Evolutionary conservation across 2,888 invertebrate species (phyloP).

Genomic region (Serripes groenlandicus): DNA sequence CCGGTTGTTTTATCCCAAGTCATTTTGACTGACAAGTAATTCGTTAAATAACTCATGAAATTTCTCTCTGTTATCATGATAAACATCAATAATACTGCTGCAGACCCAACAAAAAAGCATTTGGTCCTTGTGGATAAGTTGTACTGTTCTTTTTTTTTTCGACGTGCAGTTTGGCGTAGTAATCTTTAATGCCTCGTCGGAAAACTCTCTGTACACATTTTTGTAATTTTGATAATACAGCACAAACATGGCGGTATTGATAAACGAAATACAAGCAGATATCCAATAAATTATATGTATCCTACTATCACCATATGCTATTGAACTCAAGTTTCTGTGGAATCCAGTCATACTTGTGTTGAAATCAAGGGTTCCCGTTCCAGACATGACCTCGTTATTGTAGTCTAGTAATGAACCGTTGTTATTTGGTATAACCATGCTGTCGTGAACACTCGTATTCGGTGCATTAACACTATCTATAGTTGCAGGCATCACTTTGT

Average conservation of each 20-base stretch:
- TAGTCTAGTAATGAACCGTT: too few species aligned
- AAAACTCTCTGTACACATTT: not conserved
- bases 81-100: constrained; percentile 1
- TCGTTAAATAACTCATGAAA: not conserved
- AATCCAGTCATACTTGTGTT: too few species aligned
- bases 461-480: too few species aligned
- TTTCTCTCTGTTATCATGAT: not conserved
- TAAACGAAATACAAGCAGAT: not conserved
- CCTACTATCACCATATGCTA: not conserved
- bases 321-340: too few species aligned
- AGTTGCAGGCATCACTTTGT: too few species aligned
- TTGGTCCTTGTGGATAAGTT: not conserved
- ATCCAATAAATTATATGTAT: not conserved
- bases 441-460: too few species aligned
- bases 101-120: not conserved
- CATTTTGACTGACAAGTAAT: not conserved
- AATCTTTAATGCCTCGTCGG: not conserved
- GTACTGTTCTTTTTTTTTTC: not conserved
- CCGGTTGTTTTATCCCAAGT: not conserved
- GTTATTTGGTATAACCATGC: too few species aligned
- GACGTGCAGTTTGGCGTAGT: not conserved
- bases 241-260: not conserved
- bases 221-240: not conserved
- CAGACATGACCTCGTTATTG: too few species aligned
- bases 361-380: too few species aligned